phyloP scores from a whole-genome alignment of 2,797 vertebrate species.

The Bradypodion ventrale region DNA sequence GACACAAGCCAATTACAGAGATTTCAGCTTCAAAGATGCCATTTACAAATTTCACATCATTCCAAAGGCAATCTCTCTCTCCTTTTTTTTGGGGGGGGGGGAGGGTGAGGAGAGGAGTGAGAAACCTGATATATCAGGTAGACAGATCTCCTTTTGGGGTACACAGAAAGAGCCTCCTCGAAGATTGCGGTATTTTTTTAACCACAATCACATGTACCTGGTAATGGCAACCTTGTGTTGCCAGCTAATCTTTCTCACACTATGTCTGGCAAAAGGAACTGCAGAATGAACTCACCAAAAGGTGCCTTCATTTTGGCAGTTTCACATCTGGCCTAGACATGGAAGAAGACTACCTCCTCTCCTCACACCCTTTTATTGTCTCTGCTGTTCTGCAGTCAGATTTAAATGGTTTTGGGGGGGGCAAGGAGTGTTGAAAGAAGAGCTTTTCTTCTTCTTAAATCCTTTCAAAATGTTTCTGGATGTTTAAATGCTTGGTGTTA shows the following conservation, averaged over 20 bases:
- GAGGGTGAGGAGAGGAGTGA: not conserved
- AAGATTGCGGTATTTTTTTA: too few relatives aligned
- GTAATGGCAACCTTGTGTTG: too few relatives aligned
- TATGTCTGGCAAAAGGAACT: too few relatives aligned
- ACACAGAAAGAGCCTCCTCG: too few relatives aligned
- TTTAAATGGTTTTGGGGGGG: not conserved
- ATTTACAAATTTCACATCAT: conserved; percentile 25
- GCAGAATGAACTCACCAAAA: too few relatives aligned
- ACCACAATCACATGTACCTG: too few relatives aligned
- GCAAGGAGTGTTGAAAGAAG: too few relatives aligned
- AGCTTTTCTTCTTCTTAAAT: conserved; percentile 33
- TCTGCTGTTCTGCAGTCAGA: conserved; percentile 2
- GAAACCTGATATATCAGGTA: not conserved
- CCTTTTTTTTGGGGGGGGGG: not conserved
- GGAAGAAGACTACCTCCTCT: too few relatives aligned
- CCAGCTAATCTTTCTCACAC: too few relatives aligned
- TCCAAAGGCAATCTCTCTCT: conserved; percentile 46
- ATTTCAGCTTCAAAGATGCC: conserved; percentile 47
- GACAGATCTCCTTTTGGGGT: too few relatives aligned
- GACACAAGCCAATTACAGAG: conserved; percentile 40
- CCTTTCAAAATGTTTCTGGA: conserved; percentile 62
- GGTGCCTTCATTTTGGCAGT: too few relatives aligned
- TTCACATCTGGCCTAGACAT: too few relatives aligned
- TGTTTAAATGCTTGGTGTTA: conserved; percentile 57
- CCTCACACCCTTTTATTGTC: conserved; percentile 10